Conservation (phyloP, 2,888 invertebrate genomes). For the Spisula subtruncata region DNA sequence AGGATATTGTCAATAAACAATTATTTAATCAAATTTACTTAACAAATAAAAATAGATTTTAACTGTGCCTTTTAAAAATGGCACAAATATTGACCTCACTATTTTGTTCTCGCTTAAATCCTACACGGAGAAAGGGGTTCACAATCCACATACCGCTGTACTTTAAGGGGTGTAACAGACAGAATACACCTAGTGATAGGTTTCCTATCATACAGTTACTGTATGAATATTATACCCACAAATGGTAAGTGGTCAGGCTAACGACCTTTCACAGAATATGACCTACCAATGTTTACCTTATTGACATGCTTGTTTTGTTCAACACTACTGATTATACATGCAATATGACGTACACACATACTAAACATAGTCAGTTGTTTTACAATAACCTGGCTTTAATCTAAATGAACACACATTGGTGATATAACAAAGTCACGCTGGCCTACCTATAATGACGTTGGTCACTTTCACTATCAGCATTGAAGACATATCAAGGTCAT, state of each 20-base stretch:
- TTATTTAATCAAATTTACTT: no score
- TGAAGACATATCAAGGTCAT: no score
- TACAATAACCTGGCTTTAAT: no score
- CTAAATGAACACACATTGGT: no score
- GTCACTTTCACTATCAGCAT: no score
- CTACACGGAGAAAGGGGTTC: neutral
- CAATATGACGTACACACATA: conserved; percentile 18
- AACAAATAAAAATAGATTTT: neutral
- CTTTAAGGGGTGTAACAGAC: conserved; percentile 17
- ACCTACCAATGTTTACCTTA: neutral
- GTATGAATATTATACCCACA: neutral
- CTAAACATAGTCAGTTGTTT: no score
- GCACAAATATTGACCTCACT: neutral
- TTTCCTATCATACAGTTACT: neutral
- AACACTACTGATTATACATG: neutral
- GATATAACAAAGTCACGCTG: no score
- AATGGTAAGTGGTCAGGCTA: conserved; percentile 15
- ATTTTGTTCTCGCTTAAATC: neutral
- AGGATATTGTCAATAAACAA: no score
- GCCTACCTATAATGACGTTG: no score
- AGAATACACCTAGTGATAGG: conserved; percentile 8
- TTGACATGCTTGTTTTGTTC: neutral
- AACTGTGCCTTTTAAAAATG: neutral
- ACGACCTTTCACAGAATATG: neutral
- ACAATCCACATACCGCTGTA: neutral